These are phyloP conservation scores for Lacerta bilineata DNA, from an alignment of 2,797 vertebrate genomes.

Conservation along the genomic window DNA sequence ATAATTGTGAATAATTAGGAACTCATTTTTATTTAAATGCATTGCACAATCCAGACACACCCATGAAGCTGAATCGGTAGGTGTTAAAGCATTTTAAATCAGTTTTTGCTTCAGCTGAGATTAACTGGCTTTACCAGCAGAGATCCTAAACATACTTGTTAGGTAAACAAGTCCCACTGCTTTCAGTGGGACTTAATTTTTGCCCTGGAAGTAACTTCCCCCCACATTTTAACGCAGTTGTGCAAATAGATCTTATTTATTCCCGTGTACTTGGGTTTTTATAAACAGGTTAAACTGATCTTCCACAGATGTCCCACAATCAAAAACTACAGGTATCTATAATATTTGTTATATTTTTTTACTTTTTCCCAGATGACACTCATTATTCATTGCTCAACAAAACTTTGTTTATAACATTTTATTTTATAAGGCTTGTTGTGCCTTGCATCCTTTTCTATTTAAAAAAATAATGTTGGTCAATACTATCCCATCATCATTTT, in stretches of 20 bases:
- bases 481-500: conserved; percentile 61
- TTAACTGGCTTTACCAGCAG: background rate
- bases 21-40: background rate
- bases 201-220: conserved; percentile 14
- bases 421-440: conserved; percentile 64
- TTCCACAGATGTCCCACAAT: conserved; percentile 50
- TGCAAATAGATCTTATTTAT: conserved; percentile 7
- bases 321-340: conserved; percentile 26
- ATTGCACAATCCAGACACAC: background rate
- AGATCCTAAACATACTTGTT: background rate
- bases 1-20: background rate
- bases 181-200: background rate
- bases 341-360: conserved; percentile 44
- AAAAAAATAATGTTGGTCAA: conserved; percentile 58
- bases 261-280: background rate
- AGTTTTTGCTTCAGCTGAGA: background rate
- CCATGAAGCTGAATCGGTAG: background rate
- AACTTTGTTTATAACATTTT: conserved; percentile 37
- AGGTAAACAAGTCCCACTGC: background rate
- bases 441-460: conserved; percentile 49
- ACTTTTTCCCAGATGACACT: conserved; percentile 63
- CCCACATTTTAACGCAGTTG: background rate
- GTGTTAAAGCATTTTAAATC: background rate
- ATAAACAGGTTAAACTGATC: conserved; percentile 38
- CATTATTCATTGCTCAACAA: conserved; percentile 54